phyloP scores from a whole-genome alignment of 2,797 vertebrate species.

The Crenuchus spilurus region DNA sequence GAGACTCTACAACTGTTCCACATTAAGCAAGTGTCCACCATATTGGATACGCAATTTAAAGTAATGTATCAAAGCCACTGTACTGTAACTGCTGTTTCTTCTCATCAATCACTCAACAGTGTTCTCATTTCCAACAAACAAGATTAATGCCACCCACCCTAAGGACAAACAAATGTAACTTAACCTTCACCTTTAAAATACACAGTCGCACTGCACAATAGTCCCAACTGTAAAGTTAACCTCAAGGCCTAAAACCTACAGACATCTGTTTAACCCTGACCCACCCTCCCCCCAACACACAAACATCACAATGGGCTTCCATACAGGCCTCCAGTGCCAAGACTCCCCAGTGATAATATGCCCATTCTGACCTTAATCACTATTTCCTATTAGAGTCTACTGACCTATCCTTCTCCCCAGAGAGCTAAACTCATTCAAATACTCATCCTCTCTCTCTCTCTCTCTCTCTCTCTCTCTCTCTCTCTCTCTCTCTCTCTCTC shows the following conservation, averaged over 20 bases:
- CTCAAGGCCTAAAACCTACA: constrained; percentile 45
- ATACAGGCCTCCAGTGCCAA: constrained; percentile 18
- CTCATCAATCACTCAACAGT: constrained; percentile 16
- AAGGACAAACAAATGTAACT: constrained; percentile 56
- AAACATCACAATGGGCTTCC: constrained; percentile 18
- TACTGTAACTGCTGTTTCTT: constrained; percentile 8
- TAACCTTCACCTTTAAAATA: constrained; percentile 57
- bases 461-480: constrained; percentile 42
- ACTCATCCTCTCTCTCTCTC: constrained; percentile 60
- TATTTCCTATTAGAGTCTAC: constrained; percentile 74
- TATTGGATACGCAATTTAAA: constrained; percentile 4
- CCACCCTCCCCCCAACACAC: constrained; percentile 36
- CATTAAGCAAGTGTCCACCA: constrained; percentile 19
- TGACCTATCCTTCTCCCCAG: constrained; percentile 76
- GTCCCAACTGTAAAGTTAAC: constrained; percentile 49
- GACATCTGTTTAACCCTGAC: constrained; percentile 49
- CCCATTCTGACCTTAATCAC: constrained; percentile 77
- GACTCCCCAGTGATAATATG: constrained; percentile 39
- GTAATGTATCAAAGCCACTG: constrained; percentile 26
- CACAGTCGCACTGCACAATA: neutral
- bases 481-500: constrained; percentile 32
- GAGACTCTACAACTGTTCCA: constrained; percentile 5
- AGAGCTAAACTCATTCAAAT: constrained; percentile 75
- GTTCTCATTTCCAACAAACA: neutral
- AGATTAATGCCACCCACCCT: neutral